Evolutionary conservation across 2,113 vertebrate genomes (phyloP).

Genomic region (Dromaius novaehollandiae): DNA sequence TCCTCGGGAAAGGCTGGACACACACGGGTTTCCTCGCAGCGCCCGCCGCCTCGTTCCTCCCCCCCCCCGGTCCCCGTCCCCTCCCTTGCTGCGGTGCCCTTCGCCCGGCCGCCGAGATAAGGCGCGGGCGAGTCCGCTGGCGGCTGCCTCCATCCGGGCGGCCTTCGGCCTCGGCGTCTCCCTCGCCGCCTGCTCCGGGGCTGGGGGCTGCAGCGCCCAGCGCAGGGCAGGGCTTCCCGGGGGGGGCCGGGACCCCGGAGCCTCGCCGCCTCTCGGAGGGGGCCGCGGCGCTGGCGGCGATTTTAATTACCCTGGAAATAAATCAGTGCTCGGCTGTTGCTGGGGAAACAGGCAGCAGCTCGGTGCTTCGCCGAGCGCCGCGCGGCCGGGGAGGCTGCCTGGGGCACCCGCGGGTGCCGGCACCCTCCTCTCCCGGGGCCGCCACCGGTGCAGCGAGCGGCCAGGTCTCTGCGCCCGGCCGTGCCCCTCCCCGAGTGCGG

Average conservation of each 20-base stretch:
- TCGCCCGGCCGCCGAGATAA: not conserved
- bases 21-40: slow-evolving; percentile 31
- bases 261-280: not conserved
- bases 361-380: not conserved
- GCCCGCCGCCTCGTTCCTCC: not conserved
- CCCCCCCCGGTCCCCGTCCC: not conserved
- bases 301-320: not conserved
- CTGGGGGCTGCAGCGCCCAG: too few relatives aligned
- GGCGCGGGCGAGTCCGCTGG: not conserved
- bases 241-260: too few relatives aligned
- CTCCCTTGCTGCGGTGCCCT: not conserved
- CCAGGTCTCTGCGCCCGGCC: too few relatives aligned
- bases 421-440: not conserved
- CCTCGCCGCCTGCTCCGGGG: too few relatives aligned
- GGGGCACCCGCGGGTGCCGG: too few relatives aligned
- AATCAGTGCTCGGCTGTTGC: not conserved
- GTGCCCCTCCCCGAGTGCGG: not conserved
- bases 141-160: not conserved
- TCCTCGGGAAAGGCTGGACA: slow-evolving; percentile 60
- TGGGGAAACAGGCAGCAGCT: not conserved
- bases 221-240: too few relatives aligned
- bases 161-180: not conserved
- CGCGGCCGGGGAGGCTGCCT: too few relatives aligned
- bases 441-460: not conserved
- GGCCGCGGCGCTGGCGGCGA: not conserved